Percentiles rank a stretch among this genome's conserved stretches.
Evolutionary conservation across 2,888 invertebrate genomes (phyloP).

Genomic region (Leucophenga maculata): DNA sequence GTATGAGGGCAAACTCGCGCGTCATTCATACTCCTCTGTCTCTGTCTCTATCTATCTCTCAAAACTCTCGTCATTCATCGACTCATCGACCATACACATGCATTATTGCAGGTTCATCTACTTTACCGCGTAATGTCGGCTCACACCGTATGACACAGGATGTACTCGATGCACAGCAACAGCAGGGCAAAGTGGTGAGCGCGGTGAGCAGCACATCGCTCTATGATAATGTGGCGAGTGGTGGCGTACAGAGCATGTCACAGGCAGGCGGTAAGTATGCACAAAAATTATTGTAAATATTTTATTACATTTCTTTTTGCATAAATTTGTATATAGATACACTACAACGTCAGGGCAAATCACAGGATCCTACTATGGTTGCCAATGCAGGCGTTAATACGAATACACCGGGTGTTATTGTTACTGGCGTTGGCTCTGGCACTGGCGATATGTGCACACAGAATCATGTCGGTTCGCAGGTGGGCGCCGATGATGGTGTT

Average conservation of each 20-base stretch:
- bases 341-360: constrained; percentile 79
- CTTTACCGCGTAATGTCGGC: constrained; percentile 79
- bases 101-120: constrained; percentile 81
- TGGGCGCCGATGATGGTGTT: constrained; percentile 72
- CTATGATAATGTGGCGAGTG: constrained; percentile 83
- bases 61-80: not conserved
- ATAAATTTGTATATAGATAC: constrained; percentile 68
- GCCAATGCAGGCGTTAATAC: constrained; percentile 59
- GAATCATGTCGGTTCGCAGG: constrained; percentile 79
- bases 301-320: not conserved
- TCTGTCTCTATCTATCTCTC: not conserved
- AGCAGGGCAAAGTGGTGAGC: constrained; percentile 81
- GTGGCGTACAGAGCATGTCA: constrained; percentile 45
- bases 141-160: constrained; percentile 60
- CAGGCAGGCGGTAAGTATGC: not conserved
- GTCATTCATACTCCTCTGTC: not conserved
- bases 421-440: constrained; percentile 53
- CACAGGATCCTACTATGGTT: constrained; percentile 76
- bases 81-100: constrained; percentile 19
- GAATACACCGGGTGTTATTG: constrained; percentile 56
- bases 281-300: not conserved
- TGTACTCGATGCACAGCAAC: constrained; percentile 68
- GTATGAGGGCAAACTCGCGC: too few species aligned
- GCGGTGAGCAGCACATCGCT: constrained; percentile 91
- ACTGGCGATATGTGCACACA: constrained; percentile 77